Evolutionary conservation across 2,888 invertebrate species (phyloP), one percentile per base, ranked within the genome.

Genomic region (Gymnoscelis rufifasciata): DNA sequence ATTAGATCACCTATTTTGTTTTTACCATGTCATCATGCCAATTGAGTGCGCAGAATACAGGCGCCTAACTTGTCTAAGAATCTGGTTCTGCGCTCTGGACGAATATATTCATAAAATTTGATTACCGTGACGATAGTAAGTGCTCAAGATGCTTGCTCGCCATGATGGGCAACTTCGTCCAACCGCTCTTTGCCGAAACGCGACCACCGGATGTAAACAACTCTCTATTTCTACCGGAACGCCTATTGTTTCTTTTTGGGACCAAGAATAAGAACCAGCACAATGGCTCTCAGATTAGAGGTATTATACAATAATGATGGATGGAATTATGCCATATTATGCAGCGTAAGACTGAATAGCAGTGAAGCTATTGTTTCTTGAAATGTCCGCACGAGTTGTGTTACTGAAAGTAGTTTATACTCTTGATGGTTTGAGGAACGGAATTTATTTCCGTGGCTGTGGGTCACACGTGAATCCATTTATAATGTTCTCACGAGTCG

Each of bases 151-250:
- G 6, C 10, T 23, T 23, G 29, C 23, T 31, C 28, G 8, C 4
- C 31, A n/a, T 15, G 8, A 14, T 33, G 15, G 13, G 15, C 10
- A 27, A 26, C 38, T 30, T 35, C 23, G 38, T 47, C 29, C 60
- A 56, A 56, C 51, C 42, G 57, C 64, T 73, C 73, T 74, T 67
- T 66, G 62, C 51, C 47, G 57, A 64, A 59, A 59, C 61, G 54
- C 59, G 57, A 59, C 49, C 57, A 47, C 44, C 69, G 69, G 74
- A 73, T 71, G 71, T 74, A 77, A 78, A 78, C 74, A 77, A 78
- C 78, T 78, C 77, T 78, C 78, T 71, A 71, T 78, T 78, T 78
- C 78, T 56, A 61, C 60, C 42, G 58, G 51, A 60, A 58, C 37
- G 36, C 15, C 49, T 38, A 54, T 54, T 56, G 56, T 58, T 56